Conservation (phyloP, 2,888 invertebrate genomes). For the Strigamia crassipes region DNA sequence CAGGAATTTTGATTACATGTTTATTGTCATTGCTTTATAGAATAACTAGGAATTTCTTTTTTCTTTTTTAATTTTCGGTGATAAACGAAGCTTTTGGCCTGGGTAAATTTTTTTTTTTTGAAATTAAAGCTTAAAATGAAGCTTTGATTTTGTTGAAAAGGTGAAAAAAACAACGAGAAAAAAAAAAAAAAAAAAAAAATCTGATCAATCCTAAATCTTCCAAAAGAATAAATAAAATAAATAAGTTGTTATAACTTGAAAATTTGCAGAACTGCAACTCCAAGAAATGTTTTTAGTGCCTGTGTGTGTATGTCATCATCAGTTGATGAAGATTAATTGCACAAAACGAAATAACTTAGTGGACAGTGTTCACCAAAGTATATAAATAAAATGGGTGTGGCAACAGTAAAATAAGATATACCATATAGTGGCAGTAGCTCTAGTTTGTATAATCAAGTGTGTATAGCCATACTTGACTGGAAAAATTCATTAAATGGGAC, state of each 20-base stretch:
- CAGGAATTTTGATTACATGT: background rate
- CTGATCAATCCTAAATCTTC: conserved; percentile 10
- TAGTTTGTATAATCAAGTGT: background rate
- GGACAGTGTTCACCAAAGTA: background rate
- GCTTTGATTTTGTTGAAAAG: no score
- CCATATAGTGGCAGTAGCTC: background rate
- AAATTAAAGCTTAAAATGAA: background rate
- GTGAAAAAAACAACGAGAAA: no score
- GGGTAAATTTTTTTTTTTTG: background rate
- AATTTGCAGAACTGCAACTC: background rate
- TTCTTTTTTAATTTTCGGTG: no score
- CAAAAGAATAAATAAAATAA: background rate
- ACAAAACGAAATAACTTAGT: background rate
- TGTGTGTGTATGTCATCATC: background rate
- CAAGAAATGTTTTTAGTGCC: background rate
- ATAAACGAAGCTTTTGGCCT: background rate
- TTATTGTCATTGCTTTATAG: background rate
- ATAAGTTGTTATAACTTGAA: background rate
- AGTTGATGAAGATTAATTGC: conserved; percentile 10
- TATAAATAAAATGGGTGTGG: background rate
- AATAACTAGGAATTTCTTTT: background rate
- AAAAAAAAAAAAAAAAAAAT: no score
- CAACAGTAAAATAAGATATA: background rate
- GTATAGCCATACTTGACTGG: background rate
- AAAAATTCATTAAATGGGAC: background rate